Evolutionary conservation across 1,140 invertebrate genomes (phyloP), one percentile per base, ranked within the genome.

Genomic region (Brachionus asplanchnoidis): DNA sequence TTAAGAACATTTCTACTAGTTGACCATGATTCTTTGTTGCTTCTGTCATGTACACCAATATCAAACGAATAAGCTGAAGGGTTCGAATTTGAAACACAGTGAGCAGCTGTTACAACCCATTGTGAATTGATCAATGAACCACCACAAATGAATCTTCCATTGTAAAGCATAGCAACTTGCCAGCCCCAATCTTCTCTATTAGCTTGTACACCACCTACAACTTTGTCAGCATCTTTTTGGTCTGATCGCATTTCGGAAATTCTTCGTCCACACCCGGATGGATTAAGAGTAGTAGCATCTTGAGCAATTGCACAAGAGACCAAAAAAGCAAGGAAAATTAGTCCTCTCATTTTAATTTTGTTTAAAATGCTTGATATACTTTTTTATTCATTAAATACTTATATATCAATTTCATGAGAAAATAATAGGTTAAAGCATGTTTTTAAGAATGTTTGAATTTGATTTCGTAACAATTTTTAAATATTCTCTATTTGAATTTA

Each of bases 81-180:
- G 7, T 77, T 77, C 7, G 46, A 65, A 14, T 60, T 82, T 65
- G n/a, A 26, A 23, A 68, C 65, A 86, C 93, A 94, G 87, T 94
- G 93, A 1, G 92, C 93, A 4, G 93, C 93, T 0, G 93, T 93
- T n/a, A 94, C 65, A 0, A 93, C 90, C 87, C 93, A 93, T 20
- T 91, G 89, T 56, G 90, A 89, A 84, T 89, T 91, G 66, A 93
- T 91, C 3, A 93, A 87, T 9, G 90, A 90, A 50, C 93, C 93
- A 23, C 92, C 79, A 26, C 79, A 82, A n/a, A 82, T 82, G 28
- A 82, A 68, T 82, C 79, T 60, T 40, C 79, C 79, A 36, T 42
- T 44, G 11, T 20, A 68, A 28, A 32, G 20, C 79, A 82, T 82
- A 46, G 53, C 26, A 26, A 82, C 40, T 65, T 82, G 79, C 79